Conservation (phyloP, 2,113 vertebrate genomes). For the Anolis sagrei region DNA sequence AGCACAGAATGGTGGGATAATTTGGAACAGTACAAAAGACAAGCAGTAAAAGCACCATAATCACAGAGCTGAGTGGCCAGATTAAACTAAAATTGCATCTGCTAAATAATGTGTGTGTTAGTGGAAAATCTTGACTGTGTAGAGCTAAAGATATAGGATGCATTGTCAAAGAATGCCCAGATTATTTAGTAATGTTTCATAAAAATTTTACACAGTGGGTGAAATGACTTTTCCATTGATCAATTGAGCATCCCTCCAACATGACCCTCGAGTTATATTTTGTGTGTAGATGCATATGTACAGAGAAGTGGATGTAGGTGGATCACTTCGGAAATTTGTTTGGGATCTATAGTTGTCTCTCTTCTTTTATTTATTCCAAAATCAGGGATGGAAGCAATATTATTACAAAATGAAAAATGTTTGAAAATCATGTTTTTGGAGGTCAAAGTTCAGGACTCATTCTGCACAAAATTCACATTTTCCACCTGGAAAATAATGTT, state of each 20-base stretch:
- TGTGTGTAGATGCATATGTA: neutral
- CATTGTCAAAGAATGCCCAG: constrained; percentile 54
- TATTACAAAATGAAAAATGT: too few species aligned
- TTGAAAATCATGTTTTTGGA: too few species aligned
- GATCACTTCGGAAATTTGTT: too few species aligned
- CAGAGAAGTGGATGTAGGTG: neutral
- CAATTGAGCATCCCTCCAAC: neutral
- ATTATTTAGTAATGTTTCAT: constrained; percentile 46
- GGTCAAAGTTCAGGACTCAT: too few species aligned
- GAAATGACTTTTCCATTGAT: constrained; percentile 5
- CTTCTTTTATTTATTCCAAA: too few species aligned
- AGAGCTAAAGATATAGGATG: constrained; percentile 37
- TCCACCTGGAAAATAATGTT: too few species aligned
- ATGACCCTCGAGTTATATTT: neutral
- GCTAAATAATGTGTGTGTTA: constrained; percentile 42
- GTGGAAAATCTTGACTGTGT: constrained; percentile 51
- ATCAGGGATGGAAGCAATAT: too few species aligned
- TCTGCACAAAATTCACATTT: too few species aligned
- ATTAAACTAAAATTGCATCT: constrained; percentile 46
- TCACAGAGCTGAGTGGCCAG: constrained; percentile 15
- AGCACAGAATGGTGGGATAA: constrained; percentile 29
- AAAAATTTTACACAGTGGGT: constrained; percentile 43
- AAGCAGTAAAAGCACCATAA: constrained; percentile 7
- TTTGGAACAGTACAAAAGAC: constrained; percentile 28
- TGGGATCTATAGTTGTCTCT: too few species aligned